Base-by-base conservation (phyloP, 2,797 vertebrate genomes). In the Siniperca scherzeri region DNA sequence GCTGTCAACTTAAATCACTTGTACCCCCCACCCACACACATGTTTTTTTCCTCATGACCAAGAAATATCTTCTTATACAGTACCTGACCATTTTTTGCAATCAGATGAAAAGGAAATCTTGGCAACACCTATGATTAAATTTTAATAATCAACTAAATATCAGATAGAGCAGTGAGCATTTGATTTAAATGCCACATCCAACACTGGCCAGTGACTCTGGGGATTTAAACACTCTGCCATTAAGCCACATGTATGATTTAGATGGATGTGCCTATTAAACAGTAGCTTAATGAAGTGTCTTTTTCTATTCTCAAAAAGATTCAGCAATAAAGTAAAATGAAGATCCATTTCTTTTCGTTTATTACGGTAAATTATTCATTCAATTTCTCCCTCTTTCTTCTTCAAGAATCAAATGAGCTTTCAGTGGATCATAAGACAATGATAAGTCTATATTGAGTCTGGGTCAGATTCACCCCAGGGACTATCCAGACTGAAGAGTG, bases 361-460 rank as follows among this genome's bases (percentile, higher is more conserved):
- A 96, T 96, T 96, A 95, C 93, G 91, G 95, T 96, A 94, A 97
- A 97, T 97, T 95, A 97, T 95, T 95, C 91, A 95, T 94, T 95
- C 92, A 91, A 92, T 93, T 89, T 94, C 92, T 87, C 53, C 25
- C 17, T 65, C 71, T 90, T 92, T 92, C 93, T 87, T 87, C 91
- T 94, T 92, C 92, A 87, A 89, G 94, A 91, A 88, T 94, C 82
- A 94, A 95, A 94, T 93, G 94, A 95, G 93, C 95, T 84, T 84
- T 78, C 33, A 46, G 82, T 5, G 62, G 70, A 78, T 91, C 78
- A 80, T 85, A 85, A 81, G 84, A 76, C 78, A 57, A 53, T 65
- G 80, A 85, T 66, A 33, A 30, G 84, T 77, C 80, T 67, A 77
- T 56, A 60, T 57, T n/a, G 52, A 74, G 82, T 86, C 77, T 78